Conservation (phyloP, 2,113 vertebrate genomes). For the Dasyprocta punctata region DNA sequence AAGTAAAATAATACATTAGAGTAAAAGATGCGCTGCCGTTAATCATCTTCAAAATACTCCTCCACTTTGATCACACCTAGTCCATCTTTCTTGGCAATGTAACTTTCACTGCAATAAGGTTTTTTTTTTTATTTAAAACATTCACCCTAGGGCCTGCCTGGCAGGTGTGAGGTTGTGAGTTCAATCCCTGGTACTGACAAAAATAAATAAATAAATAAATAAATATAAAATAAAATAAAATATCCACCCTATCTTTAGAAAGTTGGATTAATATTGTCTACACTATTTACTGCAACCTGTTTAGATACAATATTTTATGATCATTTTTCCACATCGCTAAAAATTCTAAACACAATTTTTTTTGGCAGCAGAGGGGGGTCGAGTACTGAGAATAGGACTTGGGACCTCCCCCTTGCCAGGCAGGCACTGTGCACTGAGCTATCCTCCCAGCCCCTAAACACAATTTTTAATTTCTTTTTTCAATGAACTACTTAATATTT, state of each 20-base stretch:
- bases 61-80: background rate
- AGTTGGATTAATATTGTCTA: background rate
- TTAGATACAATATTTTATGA: background rate
- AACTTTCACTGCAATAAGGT: background rate
- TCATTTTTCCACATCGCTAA: background rate
- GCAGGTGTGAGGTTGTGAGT: too few relatives aligned
- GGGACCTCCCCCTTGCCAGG: too few relatives aligned
- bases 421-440: too few relatives aligned
- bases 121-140: background rate
- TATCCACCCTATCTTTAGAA: background rate
- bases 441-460: background rate
- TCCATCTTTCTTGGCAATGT: background rate
- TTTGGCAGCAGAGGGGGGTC: too few relatives aligned
- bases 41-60: background rate
- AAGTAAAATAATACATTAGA: background rate
- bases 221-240: too few relatives aligned
- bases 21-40: background rate
- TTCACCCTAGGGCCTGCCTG: too few relatives aligned
- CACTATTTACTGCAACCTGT: background rate
- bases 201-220: too few relatives aligned
- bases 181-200: too few relatives aligned
- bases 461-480: slow-evolving; percentile 18
- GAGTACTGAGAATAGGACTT: too few relatives aligned
- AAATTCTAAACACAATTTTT: background rate
- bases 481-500: slow-evolving; percentile 22